Conservation (phyloP, 2,113 vertebrate genomes). For the Ochotona princeps region DNA sequence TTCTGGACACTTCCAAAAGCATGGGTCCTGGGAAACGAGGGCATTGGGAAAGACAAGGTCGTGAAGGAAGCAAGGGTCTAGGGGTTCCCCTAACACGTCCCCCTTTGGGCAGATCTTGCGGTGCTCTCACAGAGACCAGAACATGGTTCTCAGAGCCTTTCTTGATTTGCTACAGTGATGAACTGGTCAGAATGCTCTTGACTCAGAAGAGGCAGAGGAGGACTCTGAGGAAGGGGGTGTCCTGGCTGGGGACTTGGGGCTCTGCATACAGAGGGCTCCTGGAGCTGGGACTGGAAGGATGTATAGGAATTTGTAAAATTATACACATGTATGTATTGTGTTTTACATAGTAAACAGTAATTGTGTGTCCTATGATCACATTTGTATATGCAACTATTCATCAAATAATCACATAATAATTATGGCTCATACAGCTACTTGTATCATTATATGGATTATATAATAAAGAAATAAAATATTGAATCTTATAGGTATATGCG, state of each 20-base stretch:
- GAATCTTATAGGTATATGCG: too few relatives aligned
- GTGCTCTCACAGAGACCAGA: neutral
- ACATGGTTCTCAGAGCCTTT: neutral
- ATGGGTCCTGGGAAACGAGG: neutral
- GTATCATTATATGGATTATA: too few relatives aligned
- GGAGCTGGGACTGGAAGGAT: neutral
- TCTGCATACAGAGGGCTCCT: neutral
- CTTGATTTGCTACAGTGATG: neutral
- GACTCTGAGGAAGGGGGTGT: neutral
- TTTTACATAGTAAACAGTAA: too few relatives aligned
- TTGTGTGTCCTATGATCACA: too few relatives aligned
- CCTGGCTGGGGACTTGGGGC: neutral
- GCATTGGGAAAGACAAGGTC: neutral
- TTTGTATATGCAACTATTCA: too few relatives aligned
- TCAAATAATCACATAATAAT: too few relatives aligned
- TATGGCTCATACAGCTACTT: too few relatives aligned
- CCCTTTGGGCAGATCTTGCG: neutral
- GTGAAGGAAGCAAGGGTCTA: neutral
- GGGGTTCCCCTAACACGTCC: too few relatives aligned
- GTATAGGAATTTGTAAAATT: neutral
- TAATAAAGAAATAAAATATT: too few relatives aligned
- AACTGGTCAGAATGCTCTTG: too few relatives aligned
- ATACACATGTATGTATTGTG: too few relatives aligned
- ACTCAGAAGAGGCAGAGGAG: neutral
- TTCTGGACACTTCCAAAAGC: neutral